phyloP scores from a whole-genome alignment of 2,797 vertebrate genomes.

The Moxostoma hubbsi region DNA sequence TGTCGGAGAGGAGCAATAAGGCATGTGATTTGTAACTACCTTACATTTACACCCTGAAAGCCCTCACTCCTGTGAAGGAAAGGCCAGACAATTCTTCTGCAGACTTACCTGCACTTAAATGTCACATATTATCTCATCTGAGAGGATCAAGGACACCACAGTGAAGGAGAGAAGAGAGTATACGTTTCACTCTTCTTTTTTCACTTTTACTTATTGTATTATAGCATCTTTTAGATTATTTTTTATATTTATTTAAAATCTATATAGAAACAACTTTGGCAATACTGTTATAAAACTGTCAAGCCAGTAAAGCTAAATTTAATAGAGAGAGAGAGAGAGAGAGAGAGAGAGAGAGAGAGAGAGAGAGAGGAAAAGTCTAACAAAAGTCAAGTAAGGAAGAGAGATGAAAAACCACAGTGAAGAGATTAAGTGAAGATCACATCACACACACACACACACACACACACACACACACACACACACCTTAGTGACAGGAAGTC shows the following conservation, averaged over 20 bases:
- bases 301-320: too few species aligned
- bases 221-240: too few species aligned
- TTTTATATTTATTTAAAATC: too few species aligned
- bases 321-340: too few species aligned
- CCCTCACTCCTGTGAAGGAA: conserved; percentile 20
- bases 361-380: too few species aligned
- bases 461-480: too few species aligned
- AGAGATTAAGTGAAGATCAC: not conserved
- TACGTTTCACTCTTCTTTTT: too few species aligned
- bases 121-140: conserved; percentile 48
- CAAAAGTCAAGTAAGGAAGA: not conserved
- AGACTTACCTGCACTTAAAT: conserved; percentile 46
- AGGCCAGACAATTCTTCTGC: conserved; percentile 26
- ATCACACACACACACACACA: not conserved
- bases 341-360: too few species aligned
- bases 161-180: not conserved
- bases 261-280: too few species aligned
- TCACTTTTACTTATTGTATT: too few species aligned
- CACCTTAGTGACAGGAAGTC: too few species aligned
- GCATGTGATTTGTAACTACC: conserved; percentile 1
- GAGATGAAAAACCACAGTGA: not conserved
- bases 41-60: not conserved
- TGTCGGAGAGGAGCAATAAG: not conserved
- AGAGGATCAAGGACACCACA: conserved; percentile 16
- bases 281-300: too few species aligned